These are phyloP conservation scores for Eublepharis macularius DNA, from an alignment of 2,113 vertebrate genomes.

Conservation along the genomic window DNA sequence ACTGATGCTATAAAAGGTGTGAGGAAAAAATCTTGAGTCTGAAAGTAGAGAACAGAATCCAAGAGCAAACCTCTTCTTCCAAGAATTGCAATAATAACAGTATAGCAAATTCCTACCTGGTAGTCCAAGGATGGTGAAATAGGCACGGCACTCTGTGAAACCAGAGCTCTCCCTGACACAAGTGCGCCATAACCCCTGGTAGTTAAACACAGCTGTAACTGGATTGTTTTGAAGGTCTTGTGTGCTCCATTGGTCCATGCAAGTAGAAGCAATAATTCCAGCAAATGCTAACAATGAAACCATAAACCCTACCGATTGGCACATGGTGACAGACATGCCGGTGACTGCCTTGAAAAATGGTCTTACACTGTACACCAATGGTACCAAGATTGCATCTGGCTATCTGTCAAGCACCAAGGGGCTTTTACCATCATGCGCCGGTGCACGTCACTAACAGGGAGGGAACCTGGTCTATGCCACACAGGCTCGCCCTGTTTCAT, in stretches of 20 bases:
- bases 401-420: not conserved
- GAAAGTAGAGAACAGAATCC: not conserved
- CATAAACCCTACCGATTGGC: conserved; percentile 86
- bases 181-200: conserved; percentile 89
- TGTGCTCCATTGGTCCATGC: conserved; percentile 91
- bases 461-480: conserved; percentile 31
- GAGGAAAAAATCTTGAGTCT: not conserved
- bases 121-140: conserved; percentile 89
- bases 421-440: conserved; percentile 64
- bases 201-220: conserved; percentile 84
- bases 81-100: not conserved
- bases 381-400: conserved; percentile 32
- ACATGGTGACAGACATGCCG: conserved; percentile 84
- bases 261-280: conserved; percentile 80
- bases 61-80: not conserved
- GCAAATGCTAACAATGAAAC: conserved; percentile 79
- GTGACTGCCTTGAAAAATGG: rapidly evolving
- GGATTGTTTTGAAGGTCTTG: conserved; percentile 86
- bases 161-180: conserved; percentile 86
- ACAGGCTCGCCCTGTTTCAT: conserved; percentile 45
- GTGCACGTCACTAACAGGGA: conserved; percentile 63
- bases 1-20: not conserved
- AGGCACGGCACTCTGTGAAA: conserved; percentile 88
- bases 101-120: conserved; percentile 79
- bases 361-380: rapidly evolving